Evolutionary conservation across 2,797 vertebrate genomes (phyloP).

Genomic region (Pteronotus mesoamericanus): DNA sequence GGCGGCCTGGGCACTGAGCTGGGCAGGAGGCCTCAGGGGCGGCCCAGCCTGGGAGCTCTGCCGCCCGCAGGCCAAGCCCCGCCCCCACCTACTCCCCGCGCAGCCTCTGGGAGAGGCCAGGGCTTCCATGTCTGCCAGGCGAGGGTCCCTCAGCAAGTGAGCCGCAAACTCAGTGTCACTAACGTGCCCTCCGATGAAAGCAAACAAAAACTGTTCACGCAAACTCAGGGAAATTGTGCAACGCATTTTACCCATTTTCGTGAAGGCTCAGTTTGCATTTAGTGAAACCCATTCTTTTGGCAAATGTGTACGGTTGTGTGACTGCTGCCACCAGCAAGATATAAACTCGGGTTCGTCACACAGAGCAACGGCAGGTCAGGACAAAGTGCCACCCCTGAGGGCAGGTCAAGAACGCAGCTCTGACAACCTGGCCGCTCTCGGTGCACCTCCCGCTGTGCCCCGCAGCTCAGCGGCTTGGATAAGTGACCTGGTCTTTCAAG

Average conservation of each 20-base stretch:
- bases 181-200: background rate
- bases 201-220: accelerated
- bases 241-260: background rate
- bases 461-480: background rate
- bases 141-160: accelerated
- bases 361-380: accelerated
- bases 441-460: accelerated
- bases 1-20: accelerated
- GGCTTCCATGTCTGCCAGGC: accelerated
- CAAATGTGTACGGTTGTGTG: too few relatives aligned
- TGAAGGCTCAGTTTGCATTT: too few relatives aligned
- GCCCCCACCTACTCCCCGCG: accelerated
- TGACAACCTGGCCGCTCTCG: accelerated
- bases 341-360: accelerated
- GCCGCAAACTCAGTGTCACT: accelerated
- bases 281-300: background rate
- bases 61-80: accelerated
- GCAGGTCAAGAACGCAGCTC: accelerated
- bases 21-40: background rate
- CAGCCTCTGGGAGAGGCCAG: too few relatives aligned
- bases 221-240: background rate
- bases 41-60: background rate
- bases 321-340: background rate
- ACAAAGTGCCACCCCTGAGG: accelerated
- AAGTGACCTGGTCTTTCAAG: background rate